phyloP scores from a whole-genome alignment of 2,888 invertebrate genomes.

The Pyrrhia umbra region DNA sequence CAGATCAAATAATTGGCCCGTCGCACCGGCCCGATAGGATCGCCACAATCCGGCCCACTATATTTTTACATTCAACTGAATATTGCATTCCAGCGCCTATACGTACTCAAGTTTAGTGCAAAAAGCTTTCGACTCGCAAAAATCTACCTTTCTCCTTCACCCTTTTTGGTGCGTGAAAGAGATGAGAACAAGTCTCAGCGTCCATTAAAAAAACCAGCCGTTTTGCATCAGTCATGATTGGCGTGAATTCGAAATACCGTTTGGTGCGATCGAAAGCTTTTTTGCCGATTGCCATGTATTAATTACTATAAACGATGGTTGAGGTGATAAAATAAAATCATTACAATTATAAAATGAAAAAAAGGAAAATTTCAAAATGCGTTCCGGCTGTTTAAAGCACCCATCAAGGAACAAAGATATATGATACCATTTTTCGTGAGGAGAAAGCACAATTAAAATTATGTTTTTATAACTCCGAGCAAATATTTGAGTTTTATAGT shows the following conservation, averaged over 20 bases:
- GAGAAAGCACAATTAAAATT: conserved; percentile 46
- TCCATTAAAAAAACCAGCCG: conserved; percentile 25
- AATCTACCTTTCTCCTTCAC: conserved; percentile 51
- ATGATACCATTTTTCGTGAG: background rate
- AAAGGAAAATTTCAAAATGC: conserved; percentile 8
- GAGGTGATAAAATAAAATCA: conserved; percentile 49
- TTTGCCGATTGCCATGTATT: conserved; percentile 63
- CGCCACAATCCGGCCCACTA: conserved; percentile 68
- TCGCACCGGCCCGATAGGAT: conserved; percentile 69
- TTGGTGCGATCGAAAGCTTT: conserved; percentile 60
- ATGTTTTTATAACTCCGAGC: conserved; percentile 21
- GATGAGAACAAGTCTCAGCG: conserved; percentile 24
- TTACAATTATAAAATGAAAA: conserved; percentile 9
- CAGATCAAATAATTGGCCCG: conserved; percentile 78
- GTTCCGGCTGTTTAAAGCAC: conserved; percentile 22
- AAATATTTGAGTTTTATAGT: conserved; percentile 41
- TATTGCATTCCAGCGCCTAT: conserved; percentile 75
- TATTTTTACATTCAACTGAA: conserved; percentile 73
- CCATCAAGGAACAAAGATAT: conserved; percentile 2
- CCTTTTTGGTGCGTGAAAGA: conserved; percentile 27
- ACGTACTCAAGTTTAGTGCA: conserved; percentile 63
- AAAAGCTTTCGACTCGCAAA: conserved; percentile 64
- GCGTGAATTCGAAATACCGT: conserved; percentile 74
- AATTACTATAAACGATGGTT: conserved; percentile 63
- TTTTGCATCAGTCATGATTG: conserved; percentile 71